Conservation (phyloP, 2,888 invertebrate species). For the Nephrotoma appendiculata region DNA sequence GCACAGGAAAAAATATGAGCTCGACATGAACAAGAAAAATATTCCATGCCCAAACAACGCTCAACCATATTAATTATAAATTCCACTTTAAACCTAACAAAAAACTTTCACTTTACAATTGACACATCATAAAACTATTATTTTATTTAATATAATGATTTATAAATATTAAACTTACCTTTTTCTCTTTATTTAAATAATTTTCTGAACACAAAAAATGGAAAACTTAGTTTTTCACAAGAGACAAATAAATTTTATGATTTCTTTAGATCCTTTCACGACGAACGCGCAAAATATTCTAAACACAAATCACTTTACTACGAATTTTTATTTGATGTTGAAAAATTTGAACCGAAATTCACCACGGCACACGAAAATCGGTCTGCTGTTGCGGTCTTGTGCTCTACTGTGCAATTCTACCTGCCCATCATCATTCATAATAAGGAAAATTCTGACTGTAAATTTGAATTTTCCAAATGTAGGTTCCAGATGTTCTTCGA, state of each 20-base stretch:
- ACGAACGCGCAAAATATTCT: conserved; percentile 6
- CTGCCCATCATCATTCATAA: neutral
- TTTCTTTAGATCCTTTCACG: neutral
- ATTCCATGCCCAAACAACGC: neutral
- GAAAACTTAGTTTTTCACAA: neutral
- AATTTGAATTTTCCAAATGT: neutral
- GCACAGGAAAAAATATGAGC: neutral
- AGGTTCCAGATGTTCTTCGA: neutral
- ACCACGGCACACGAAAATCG: conserved; percentile 2
- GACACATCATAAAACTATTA: neutral
- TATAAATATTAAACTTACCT: neutral
- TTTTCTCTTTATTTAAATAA: neutral
- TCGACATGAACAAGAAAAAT: neutral
- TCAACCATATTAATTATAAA: neutral
- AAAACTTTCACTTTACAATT: neutral
- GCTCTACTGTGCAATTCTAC: neutral
- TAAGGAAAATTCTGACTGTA: neutral
- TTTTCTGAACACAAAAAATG: neutral
- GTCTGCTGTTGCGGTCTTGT: neutral
- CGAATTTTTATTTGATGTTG: neutral
- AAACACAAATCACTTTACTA: neutral
- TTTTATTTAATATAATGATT: neutral
- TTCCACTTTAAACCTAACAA: neutral
- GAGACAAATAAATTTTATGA: neutral
- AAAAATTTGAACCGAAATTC: neutral